Evolutionary conservation across 2,113 vertebrate genomes (phyloP).

Genomic region (Neopipo cinnamomea): DNA sequence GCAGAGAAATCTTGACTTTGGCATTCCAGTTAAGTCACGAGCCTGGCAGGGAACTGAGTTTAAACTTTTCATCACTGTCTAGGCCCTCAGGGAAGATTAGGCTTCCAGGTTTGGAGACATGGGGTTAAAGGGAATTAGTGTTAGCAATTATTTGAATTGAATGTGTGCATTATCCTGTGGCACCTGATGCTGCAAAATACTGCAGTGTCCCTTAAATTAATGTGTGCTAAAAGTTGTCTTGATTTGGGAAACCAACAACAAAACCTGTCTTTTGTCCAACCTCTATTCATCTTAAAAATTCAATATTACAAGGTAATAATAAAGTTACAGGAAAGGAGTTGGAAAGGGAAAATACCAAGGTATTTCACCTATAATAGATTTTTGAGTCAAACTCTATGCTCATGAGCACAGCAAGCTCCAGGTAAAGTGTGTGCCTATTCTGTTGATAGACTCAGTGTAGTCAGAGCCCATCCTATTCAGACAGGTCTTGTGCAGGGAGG

Average conservation of each 20-base stretch:
- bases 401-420: not conserved
- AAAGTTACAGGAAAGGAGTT: not conserved
- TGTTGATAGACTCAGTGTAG: not conserved
- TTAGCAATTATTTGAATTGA: not conserved
- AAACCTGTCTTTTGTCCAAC: not conserved
- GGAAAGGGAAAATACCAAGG: not conserved
- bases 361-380: not conserved
- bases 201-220: not conserved
- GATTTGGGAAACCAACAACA: not conserved
- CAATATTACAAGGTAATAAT: not conserved
- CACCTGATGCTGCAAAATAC: not conserved
- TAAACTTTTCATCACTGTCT: not conserved
- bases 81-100: not conserved
- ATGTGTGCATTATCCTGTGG: not conserved
- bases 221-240: not conserved
- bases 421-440: not conserved
- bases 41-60: not conserved
- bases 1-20: not conserved
- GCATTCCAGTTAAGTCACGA: not conserved
- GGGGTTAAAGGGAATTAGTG: not conserved
- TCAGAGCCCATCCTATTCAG: not conserved
- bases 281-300: not conserved
- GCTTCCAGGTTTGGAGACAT: not conserved
- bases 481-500: not conserved
- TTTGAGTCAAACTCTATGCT: not conserved